Percentiles rank a stretch among this genome's conserved stretches.
phyloP scores from a whole-genome alignment of 2,113 vertebrate genomes.

The Todiramphus saurophagus region DNA sequence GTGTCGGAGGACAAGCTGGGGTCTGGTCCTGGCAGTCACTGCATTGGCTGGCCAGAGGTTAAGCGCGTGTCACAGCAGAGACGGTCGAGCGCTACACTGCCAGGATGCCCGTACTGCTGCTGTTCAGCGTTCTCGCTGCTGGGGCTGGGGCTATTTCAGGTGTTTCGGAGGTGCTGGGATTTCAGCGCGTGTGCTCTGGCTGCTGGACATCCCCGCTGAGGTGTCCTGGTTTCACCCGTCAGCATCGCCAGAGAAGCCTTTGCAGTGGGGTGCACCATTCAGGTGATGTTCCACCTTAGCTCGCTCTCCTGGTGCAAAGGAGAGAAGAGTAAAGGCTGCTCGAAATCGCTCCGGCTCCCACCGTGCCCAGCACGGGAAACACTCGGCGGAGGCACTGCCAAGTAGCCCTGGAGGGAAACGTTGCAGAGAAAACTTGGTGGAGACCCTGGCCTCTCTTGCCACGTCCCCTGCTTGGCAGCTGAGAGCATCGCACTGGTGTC shows the following conservation, averaged over 20 bases:
- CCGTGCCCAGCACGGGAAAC: background rate
- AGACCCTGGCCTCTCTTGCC: background rate
- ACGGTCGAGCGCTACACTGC: background rate
- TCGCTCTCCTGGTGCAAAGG: background rate
- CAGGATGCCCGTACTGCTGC: background rate
- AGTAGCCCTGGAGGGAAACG: background rate
- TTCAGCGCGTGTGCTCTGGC: background rate
- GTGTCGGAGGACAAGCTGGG: rapidly evolving
- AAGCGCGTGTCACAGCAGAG: background rate
- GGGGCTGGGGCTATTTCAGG: background rate
- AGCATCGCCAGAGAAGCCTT: background rate
- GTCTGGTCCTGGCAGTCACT: background rate
- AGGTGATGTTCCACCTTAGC: background rate
- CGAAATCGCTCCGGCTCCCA: background rate
- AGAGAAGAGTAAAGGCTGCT: background rate
- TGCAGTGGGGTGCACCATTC: background rate
- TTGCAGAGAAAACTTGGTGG: background rate
- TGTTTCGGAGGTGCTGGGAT: background rate
- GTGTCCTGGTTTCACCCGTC: background rate
- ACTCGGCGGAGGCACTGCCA: background rate
- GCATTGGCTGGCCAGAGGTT: background rate
- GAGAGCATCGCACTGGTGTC: slow-evolving; percentile 14
- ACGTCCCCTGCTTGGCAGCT: background rate
- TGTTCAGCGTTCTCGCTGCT: background rate
- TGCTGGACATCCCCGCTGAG: background rate